These are phyloP conservation scores for Antennarius maculatus DNA, from an alignment of 2,797 vertebrate genomes.

Conservation along the genomic window DNA sequence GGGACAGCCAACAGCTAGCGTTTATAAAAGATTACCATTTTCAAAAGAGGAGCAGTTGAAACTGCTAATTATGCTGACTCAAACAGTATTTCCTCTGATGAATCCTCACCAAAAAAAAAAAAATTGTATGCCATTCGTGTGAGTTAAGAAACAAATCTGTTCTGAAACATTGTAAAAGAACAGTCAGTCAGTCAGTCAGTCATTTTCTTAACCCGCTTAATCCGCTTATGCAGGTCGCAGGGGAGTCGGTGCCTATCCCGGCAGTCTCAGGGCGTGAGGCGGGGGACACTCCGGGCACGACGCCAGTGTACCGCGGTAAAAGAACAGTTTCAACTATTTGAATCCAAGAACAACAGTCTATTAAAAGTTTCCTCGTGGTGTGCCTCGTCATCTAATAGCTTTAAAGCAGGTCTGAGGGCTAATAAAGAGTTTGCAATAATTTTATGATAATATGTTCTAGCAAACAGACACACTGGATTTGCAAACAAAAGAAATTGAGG, in stretches of 20 bases:
- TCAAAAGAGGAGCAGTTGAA: conserved; percentile 15
- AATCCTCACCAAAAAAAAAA: conserved; percentile 3
- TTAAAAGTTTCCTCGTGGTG: conserved; percentile 3
- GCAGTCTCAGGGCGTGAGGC: too few species aligned
- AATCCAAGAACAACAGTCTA: conserved; percentile 4
- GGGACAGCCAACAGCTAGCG: conserved; percentile 1
- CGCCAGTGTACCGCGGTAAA: too few species aligned
- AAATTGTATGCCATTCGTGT: neutral
- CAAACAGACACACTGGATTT: neutral
- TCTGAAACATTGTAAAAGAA: neutral
- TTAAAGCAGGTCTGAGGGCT: neutral
- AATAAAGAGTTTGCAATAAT: neutral
- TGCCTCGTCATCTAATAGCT: conserved; percentile 10
- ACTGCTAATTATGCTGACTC: conserved; percentile 22
- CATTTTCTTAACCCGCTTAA: too few species aligned
- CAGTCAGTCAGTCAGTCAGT: neutral
- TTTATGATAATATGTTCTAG: neutral
- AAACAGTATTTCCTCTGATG: conserved; percentile 43
- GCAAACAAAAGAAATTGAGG: neutral
- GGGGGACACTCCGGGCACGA: too few species aligned
- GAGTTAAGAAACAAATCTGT: neutral
- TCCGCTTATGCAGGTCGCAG: too few species aligned
- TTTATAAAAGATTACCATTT: conserved; percentile 17
- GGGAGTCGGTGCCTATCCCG: too few species aligned
- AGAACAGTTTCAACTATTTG: neutral